Evolutionary conservation across 1,140 invertebrate genomes (phyloP).

Genomic region (Zaprionus taronus): DNA sequence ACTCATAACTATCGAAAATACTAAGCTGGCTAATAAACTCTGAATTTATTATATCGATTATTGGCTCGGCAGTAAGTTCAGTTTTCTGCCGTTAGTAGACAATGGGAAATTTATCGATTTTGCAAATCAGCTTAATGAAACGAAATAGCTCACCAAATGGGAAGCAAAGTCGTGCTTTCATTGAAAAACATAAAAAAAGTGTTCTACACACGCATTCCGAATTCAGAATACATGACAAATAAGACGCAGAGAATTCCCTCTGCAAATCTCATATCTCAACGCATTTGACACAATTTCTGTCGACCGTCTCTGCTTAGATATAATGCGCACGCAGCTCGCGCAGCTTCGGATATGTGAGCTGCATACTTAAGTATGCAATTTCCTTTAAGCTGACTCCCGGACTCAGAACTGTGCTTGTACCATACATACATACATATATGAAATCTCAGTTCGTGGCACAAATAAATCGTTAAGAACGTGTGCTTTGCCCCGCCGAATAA

Average conservation of each 20-base stretch:
- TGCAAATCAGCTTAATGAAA: not conserved
- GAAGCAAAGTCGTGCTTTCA: not conserved
- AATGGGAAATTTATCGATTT: not conserved
- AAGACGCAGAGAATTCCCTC: not conserved
- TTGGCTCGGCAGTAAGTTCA: too few species aligned
- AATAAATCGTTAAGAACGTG: slow-evolving; percentile 50
- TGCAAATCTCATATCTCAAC: slow-evolving; percentile 11
- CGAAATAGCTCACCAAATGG: not conserved
- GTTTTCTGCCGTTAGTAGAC: too few species aligned
- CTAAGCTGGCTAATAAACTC: not conserved
- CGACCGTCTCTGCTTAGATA: slow-evolving; percentile 35
- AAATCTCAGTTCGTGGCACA: slow-evolving; percentile 42
- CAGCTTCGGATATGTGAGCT: slow-evolving; percentile 52
- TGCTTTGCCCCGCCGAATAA: slow-evolving; percentile 19
- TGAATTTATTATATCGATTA: too few species aligned
- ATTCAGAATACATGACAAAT: not conserved
- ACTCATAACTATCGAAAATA: not conserved
- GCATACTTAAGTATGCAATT: slow-evolving; percentile 48
- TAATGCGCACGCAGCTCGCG: slow-evolving; percentile 45
- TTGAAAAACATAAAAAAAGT: not conserved
- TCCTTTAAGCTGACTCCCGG: not conserved
- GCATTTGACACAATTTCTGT: slow-evolving; percentile 53
- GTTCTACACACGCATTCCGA: not conserved
- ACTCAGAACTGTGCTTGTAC: not conserved
- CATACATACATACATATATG: not conserved